A percentile compares a stretch with the other conserved stretches of the same genome.
Evolutionary conservation across 2,113 vertebrate species (phyloP).

Genomic region (Blennius ocellaris): DNA sequence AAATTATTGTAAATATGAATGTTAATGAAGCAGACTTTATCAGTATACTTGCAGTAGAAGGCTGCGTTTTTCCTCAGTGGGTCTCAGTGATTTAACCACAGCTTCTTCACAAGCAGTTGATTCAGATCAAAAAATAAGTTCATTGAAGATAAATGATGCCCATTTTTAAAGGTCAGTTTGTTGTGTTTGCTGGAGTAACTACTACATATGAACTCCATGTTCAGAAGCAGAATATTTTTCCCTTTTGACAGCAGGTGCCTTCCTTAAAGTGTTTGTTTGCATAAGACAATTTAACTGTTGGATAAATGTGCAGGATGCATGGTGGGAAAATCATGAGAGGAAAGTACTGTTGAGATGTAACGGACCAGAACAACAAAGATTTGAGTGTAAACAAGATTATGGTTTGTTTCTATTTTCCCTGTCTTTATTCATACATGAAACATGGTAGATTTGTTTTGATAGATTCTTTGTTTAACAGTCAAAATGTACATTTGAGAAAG

Average conservation of each 20-base stretch:
- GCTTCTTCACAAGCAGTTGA: not conserved
- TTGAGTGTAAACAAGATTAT: slow-evolving; percentile 37
- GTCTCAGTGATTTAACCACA: not conserved
- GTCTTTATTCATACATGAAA: slow-evolving; percentile 28
- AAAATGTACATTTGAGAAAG: too few relatives aligned
- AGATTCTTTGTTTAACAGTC: too few relatives aligned
- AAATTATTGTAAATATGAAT: not conserved
- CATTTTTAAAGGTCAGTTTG: not conserved
- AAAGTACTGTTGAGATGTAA: slow-evolving; percentile 27
- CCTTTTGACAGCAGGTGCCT: too few relatives aligned
- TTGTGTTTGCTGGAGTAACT: not conserved
- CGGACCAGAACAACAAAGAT: slow-evolving; percentile 45
- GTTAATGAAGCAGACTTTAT: not conserved
- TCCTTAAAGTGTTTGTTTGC: too few relatives aligned
- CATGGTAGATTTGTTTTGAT: too few relatives aligned
- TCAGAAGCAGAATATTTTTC: too few relatives aligned
- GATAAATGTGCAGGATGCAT: too few relatives aligned
- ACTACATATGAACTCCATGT: too few relatives aligned
- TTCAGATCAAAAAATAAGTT: slow-evolving; percentile 10
- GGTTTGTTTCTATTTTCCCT: slow-evolving; percentile 11
- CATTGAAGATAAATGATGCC: not conserved
- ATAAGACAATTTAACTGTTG: too few relatives aligned
- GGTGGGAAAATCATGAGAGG: too few relatives aligned
- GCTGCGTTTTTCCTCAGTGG: too few relatives aligned
- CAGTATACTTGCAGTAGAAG: too few relatives aligned